Conservation (phyloP, 2,888 invertebrate species). For the Physocephala rufipes region DNA sequence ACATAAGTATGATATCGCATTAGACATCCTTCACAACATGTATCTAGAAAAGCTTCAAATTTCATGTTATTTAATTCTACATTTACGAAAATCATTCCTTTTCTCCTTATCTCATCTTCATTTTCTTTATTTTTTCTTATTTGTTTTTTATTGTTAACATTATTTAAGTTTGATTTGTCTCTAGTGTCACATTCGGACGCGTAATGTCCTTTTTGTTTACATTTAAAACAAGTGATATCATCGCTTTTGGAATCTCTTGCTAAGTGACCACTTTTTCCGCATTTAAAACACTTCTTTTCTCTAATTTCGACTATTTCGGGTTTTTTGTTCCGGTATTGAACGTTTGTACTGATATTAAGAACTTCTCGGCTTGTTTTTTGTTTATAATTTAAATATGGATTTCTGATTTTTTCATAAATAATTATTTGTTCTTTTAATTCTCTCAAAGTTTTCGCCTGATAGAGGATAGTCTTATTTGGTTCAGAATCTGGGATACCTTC, state of each 20-base stretch:
- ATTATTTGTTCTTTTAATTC: slow-evolving; percentile 36
- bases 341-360: no score
- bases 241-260: not conserved
- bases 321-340: no score
- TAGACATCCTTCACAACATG: slow-evolving; percentile 16
- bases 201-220: slow-evolving; percentile 12
- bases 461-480: slow-evolving; percentile 35
- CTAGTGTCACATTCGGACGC: slow-evolving; percentile 12
- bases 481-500: slow-evolving; percentile 35
- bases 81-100: no score
- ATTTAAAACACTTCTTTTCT: slow-evolving; percentile 18
- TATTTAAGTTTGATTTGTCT: not conserved
- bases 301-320: not conserved
- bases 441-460: slow-evolving; percentile 28
- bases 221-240: slow-evolving; percentile 12
- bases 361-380: not conserved
- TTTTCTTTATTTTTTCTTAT: not conserved
- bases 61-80: no score
- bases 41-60: not conserved
- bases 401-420: slow-evolving; percentile 35
- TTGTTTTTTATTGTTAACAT: slow-evolving; percentile 17
- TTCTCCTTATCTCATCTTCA: not conserved
- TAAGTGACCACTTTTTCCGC: not conserved
- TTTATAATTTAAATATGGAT: not conserved
- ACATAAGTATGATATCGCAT: slow-evolving; percentile 13